Percentiles rank a stretch among this genome's conserved stretches.
Conservation (phyloP, 2,113 vertebrate species). For the Aplodontia rufa region DNA sequence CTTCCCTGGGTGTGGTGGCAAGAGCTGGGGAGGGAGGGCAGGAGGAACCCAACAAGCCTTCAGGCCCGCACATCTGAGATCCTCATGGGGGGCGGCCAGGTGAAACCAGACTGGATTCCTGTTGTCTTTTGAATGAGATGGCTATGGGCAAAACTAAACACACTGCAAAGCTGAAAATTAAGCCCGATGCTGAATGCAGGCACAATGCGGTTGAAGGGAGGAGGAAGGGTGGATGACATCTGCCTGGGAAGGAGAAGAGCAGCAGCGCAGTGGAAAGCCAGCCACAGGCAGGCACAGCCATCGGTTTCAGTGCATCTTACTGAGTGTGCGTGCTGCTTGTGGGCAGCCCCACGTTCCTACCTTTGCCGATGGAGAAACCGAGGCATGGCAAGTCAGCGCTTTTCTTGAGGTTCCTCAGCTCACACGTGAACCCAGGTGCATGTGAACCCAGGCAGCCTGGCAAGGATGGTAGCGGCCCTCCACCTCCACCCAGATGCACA, state of each 20-base stretch:
- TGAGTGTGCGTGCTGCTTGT: background rate
- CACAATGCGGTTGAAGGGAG: background rate
- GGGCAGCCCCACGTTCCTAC: too few species aligned
- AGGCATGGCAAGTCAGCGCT: background rate
- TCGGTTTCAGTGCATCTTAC: background rate
- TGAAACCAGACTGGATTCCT: background rate
- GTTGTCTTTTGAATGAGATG: background rate
- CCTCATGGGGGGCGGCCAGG: background rate
- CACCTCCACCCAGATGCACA: background rate
- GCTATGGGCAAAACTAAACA: background rate
- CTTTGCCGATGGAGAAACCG: background rate
- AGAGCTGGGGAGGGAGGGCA: background rate
- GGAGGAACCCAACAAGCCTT: background rate
- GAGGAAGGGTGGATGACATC: background rate
- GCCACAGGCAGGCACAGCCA: background rate
- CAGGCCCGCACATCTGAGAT: background rate
- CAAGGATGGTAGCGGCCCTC: background rate
- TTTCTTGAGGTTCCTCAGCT: background rate
- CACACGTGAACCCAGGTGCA: fast-evolving
- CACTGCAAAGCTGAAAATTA: background rate
- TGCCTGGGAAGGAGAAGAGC: background rate
- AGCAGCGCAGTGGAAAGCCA: fast-evolving
- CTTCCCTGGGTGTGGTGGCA: background rate
- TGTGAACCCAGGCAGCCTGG: background rate
- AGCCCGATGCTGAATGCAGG: background rate